Conservation (phyloP, 2,113 vertebrate species). For the Osmerus eperlanus region DNA sequence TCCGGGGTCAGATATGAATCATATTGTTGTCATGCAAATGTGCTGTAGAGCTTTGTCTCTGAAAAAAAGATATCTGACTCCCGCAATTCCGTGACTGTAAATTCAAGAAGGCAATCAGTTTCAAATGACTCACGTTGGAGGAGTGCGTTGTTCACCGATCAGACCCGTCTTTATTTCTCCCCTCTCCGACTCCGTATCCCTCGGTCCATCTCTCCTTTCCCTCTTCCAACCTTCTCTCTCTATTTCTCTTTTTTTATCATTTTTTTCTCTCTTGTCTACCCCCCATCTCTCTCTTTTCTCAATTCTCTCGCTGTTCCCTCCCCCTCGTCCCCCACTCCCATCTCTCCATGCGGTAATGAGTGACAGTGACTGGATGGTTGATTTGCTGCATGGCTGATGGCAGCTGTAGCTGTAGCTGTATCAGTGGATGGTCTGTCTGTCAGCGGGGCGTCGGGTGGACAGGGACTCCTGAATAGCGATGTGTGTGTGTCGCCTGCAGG, state of each 20-base stretch:
- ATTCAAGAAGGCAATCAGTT: slow-evolving; percentile 65
- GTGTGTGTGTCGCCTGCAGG: too few species aligned
- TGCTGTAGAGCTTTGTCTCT: slow-evolving; percentile 39
- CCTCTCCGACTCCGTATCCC: not conserved
- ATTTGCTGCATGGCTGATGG: too few species aligned
- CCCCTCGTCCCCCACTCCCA: not conserved
- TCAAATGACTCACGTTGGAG: slow-evolving; percentile 53
- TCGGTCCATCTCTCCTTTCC: not conserved
- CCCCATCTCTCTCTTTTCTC: not conserved
- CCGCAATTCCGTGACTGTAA: slow-evolving; percentile 58
- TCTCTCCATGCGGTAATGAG: not conserved
- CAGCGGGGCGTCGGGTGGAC: not conserved
- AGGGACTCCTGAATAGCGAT: not conserved
- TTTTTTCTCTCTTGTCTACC: not conserved
- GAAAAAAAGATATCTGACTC: slow-evolving; percentile 46
- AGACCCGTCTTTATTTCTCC: slow-evolving; percentile 5
- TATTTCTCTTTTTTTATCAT: not conserved
- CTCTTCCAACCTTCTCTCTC: slow-evolving; percentile 6
- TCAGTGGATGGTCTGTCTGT: not conserved
- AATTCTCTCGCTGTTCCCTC: not conserved
- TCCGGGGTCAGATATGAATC: slow-evolving; percentile 46
- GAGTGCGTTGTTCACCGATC: slow-evolving; percentile 49
- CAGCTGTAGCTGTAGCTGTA: too few species aligned
- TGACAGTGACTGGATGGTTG: too few species aligned
- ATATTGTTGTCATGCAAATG: slow-evolving; percentile 47